These are phyloP conservation scores for Ophioderma brevispina DNA, from an alignment of 35 echinoderm and acorn worm species.

Conservation along the genomic window DNA sequence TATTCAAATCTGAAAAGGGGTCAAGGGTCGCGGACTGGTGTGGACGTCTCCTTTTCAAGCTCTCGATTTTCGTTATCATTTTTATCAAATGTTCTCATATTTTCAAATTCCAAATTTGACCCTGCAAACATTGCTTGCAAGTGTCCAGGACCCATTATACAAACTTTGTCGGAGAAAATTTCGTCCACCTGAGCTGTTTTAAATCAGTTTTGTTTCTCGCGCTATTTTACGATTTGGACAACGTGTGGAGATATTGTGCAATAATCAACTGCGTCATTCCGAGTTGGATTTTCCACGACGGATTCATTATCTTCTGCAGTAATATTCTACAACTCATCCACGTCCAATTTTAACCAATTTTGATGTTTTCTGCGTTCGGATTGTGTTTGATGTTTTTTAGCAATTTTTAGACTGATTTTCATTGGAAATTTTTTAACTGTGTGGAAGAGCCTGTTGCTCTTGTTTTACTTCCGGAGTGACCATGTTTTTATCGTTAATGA, in stretches of 20 bases:
- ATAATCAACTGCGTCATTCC: background rate
- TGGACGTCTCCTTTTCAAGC: background rate
- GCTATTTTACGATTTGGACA: no score
- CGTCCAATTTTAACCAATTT: no score
- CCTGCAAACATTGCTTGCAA: background rate
- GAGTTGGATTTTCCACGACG: background rate
- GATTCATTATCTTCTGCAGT: background rate
- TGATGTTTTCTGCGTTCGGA: no score
- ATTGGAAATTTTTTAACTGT: background rate
- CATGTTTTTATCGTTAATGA: no score
- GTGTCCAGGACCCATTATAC: background rate
- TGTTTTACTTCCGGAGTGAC: no score
- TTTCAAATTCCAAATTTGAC: background rate
- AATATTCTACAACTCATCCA: background rate
- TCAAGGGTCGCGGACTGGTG: background rate
- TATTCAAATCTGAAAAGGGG: no score
- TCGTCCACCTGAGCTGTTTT: no score
- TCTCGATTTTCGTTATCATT: background rate
- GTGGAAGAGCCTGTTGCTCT: background rate
- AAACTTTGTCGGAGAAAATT: no score
- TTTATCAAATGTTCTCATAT: background rate
- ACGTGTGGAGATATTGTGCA: background rate
- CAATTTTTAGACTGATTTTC: no score
- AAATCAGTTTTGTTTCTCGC: no score
- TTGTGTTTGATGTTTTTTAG: no score